phyloP scores from a whole-genome alignment of 2,797 vertebrate species.

The Megaceryle alcyon region DNA sequence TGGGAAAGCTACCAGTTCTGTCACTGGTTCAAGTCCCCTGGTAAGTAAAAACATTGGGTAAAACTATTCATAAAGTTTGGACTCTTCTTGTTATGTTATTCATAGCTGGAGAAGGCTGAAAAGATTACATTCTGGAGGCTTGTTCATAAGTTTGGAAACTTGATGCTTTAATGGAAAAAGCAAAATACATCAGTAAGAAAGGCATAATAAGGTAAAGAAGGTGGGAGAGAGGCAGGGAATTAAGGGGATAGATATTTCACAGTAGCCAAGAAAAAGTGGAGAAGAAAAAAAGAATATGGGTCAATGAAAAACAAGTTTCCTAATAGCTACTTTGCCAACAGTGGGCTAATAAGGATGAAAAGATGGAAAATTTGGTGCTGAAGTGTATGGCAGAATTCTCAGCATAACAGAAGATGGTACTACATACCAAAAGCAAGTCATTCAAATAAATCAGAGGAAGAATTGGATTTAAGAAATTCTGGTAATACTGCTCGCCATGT shows the following conservation, averaged over 20 bases:
- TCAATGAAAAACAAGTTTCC: neutral
- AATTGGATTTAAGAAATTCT: neutral
- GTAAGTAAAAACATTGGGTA: neutral
- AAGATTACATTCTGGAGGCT: neutral
- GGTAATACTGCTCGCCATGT: neutral
- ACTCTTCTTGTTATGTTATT: neutral
- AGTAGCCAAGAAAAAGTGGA: neutral
- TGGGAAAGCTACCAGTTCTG: neutral
- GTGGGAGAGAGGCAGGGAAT: neutral
- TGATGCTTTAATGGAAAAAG: neutral
- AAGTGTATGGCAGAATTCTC: neutral
- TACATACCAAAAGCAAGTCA: neutral
- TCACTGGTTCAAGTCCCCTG: neutral
- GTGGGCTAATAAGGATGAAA: neutral
- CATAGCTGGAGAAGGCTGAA: neutral
- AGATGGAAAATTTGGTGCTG: neutral
- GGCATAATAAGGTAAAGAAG: neutral
- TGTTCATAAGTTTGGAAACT: neutral
- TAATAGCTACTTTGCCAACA: neutral
- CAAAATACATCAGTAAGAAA: constrained; percentile 12
- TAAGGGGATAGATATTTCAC: neutral
- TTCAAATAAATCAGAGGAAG: neutral
- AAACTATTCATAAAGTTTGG: neutral
- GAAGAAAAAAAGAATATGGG: neutral
- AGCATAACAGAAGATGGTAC: neutral